Base-by-base conservation (phyloP, 2,113 vertebrate genomes). In the Myodes glareolus region DNA sequence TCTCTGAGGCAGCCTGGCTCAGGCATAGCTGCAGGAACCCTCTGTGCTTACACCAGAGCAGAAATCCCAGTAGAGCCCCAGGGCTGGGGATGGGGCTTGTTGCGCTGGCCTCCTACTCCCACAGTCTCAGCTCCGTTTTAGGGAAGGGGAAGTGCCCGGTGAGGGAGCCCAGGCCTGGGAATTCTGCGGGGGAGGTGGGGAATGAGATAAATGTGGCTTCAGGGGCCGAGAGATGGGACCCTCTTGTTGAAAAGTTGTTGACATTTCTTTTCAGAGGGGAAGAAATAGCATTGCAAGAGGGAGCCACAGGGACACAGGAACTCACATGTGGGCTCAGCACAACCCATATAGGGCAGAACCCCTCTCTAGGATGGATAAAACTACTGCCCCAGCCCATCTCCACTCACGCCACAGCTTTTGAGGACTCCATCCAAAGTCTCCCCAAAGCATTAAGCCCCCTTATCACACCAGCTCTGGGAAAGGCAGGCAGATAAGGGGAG, bases 401-500 rank as follows among this genome's bases (percentile, higher is more conserved):
- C n/a, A 9, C 91, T 95, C 85, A 92, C 72, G 25, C 36, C 70
- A 58, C 7, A 3, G 72, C 78, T 94, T 95, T 92, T 63, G 90
- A 97, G 77, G 81, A 91, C 94, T 91, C 70, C 2, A 65, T 80
- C 86, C 93, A 81, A 95, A 88, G 72, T 78, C 76, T 92, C 92
- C 92, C 85, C 27, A 58, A 67, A 92, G 96, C 50, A 76, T 76
- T 86, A 50, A 86, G 81, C 90, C 63, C 80, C 42, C 76, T 97
- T 98, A 97, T 98, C 97, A 55, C 94, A 84, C 86, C 68, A 89
- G 65, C 96, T 96, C 94, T 94, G 97, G 97, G 92, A 94, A 96
- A 91, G 96, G 95, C 95, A 95, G 94, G 86, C 97, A 94, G 98
- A 98, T 98, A 97, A 98, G 76, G 91, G 3, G 50, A 86, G 97